A percentile compares a stretch with the other conserved stretches of the same genome.
Conservation (phyloP, 2,797 vertebrate genomes). For the Falco columbarius region DNA sequence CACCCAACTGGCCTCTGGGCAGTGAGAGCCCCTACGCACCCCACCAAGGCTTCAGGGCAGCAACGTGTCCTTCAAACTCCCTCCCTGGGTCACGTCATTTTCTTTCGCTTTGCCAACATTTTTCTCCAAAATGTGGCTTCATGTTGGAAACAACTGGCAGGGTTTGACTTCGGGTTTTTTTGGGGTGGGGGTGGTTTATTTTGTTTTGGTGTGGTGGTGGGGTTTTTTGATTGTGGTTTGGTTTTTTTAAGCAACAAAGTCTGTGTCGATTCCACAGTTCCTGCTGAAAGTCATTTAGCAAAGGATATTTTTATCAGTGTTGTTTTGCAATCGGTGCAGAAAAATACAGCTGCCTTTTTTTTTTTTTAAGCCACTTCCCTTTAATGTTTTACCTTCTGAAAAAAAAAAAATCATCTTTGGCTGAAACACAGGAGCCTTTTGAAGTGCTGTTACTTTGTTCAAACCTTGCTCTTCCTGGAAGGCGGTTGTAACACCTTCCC, state of each 20-base stretch:
- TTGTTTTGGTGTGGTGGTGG: not conserved
- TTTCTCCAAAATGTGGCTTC: rapidly evolving
- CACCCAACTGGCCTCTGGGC: rapidly evolving
- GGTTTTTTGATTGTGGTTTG: not conserved
- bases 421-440: conserved; percentile 1
- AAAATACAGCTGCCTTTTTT: not conserved
- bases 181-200: not conserved
- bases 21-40: not conserved
- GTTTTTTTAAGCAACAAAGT: not conserved
- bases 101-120: not conserved
- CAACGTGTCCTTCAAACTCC: rapidly evolving
- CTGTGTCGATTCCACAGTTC: not conserved
- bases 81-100: rapidly evolving
- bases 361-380: not conserved
- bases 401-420: not conserved
- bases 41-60: rapidly evolving
- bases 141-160: not conserved
- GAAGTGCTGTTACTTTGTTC: conserved; percentile 45
- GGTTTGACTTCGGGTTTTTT: not conserved
- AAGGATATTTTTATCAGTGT: not conserved
- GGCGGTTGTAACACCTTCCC: not conserved
- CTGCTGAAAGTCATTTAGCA: not conserved
- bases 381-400: conserved; percentile 35
- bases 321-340: not conserved
- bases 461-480: not conserved